Evolutionary conservation across 2,797 vertebrate genomes (phyloP), one percentile per base, ranked within the genome.

Genomic region (Darevskia mixta): DNA sequence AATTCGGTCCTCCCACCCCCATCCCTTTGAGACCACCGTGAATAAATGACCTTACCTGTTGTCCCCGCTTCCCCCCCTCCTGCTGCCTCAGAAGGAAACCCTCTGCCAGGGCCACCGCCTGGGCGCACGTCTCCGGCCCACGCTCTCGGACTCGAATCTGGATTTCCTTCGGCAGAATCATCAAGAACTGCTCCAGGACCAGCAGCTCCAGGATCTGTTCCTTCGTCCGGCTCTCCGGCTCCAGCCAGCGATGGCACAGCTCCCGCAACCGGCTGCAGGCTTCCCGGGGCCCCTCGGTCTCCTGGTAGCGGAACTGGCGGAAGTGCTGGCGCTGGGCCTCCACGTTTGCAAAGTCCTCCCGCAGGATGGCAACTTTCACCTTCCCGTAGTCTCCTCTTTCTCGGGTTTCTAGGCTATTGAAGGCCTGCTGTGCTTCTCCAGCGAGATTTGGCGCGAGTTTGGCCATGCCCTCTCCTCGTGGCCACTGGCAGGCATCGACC

Each of bases 101-200:
- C 41, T 88, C 83, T 23, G 78, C 87, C 41, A 85, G 69, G 41
- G 55, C 87, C 38, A 88, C 77, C 8, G 77, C 87, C 58, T 88
- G 69, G 25, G 77, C 77, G 8, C 77, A 88, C 58, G 83, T 85
- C 35, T 85, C 87, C 4, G 87, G 87, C 8, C 77, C 87, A 6
- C 69, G 71, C 66, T 80, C 77, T 29, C 18, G 83, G 79, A 85
- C 69, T 79, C 49, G 55, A 38, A 45, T 80, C 84, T 85, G 87
- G 87, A 88, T 88, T 64, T 85, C 69, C 69, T 85, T 85, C 23
- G 83, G 83, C n/a, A 85, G 78, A 43, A 89, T 85, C 0, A 7
- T 67, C 83, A 89, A 85, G 69, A 89, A 85, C 27, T 89, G 83
- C 10, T 89, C 87, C 83, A 85, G 71, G 55, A 85, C 75, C 9